Base-by-base conservation (phyloP, 1,140 invertebrate species). In the Trachymyrmex cornetzi region DNA sequence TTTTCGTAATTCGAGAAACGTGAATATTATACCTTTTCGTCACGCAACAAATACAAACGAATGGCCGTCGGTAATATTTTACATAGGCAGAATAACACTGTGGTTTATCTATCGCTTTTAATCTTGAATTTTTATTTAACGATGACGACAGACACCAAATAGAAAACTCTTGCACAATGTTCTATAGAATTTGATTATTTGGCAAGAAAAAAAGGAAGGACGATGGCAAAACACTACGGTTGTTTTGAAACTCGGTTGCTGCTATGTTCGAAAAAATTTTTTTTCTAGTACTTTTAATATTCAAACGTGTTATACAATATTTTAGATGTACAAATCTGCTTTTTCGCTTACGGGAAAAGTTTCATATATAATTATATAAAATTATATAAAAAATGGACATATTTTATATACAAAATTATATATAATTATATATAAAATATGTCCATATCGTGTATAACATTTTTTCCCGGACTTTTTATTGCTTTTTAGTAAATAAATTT, bases 41-140 rank as follows among this genome's bases (percentile, higher is more conserved):
- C 14, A n/a, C 57, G 34, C 4, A 38, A 22, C 34, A 61, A 72
- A 3, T 19, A 67, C 64, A 22, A 44, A 44, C n/a, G 64, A 16
- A 24, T 27, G 34, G 22, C 16, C 3, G 55, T n/a, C 55, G n/a
- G 34, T 38, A 24, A 38, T 75, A 59, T 59, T 75, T 75, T 59
- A 7, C 6, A 59, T 30, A 72, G 9, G 16, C 16, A 38, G 64
- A 66, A 66, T 38, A 66, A 66, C 30, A 24, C 11, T 71, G 19
- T 11, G 12, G 7, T 12, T 0, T 50, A 12, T 53, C 19, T 55
- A 74, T 74, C 50, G 71, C 27, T 27, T 74, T 55, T 30, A 34
- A 11, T n/a, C 48, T 55, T 48, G 27, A 57, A 75, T 57, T 75
- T 75, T 75, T 75, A 50, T 75, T 75, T 75, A 50, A 34, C 27